Evolutionary conservation across 2,888 invertebrate species (phyloP), one percentile per base, ranked within the genome.

Genomic region (Copidosoma aretas): DNA sequence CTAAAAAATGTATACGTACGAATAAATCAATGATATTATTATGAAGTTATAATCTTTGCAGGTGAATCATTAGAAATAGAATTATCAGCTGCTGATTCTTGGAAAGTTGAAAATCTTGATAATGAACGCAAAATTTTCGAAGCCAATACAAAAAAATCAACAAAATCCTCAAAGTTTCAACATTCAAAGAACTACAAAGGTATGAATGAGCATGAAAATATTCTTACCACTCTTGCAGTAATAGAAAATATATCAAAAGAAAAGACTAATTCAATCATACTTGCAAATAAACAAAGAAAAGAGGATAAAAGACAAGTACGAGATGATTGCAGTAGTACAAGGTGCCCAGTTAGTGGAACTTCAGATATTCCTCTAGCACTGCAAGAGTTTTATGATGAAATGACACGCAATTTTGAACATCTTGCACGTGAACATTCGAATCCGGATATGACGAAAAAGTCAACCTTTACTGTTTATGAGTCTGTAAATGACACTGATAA

Each of bases 351-450:
- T 57, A 41, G 57, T 57, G 12, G 19, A 24, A 53, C 60, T 51
- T 43, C n/a, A 64, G 54, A 63, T 59, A 68, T 60, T 4, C 46
- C 60, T 25, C n/a, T 57, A 53, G 66, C 60, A 46, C 51, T 71
- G n/a, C 39, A 71, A 58, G 65, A 65, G 14, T 71, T 71, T 60
- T 71, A 69, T 46, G 41, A 67, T 19, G 60, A 68, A 39, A 54
- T 71, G 15, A 62, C 69, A 51, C 43, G 24, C 19, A 60, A 53
- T 56, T 54, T 58, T 64, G 64, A 22, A 51, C 0, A 17, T 52
- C 1, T 56, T 14, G 12, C 51, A 43, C 15, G 59, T 22, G 49
- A 68, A 60, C 46, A 15, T 12, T 8, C 12, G 25, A 65, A 63
- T 15, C 41, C 41, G 2, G 12, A 1, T 14, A 21, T 24, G 64